Base-by-base conservation (phyloP, 1,140 invertebrate species). In the Lordiphosa mommai region DNA sequence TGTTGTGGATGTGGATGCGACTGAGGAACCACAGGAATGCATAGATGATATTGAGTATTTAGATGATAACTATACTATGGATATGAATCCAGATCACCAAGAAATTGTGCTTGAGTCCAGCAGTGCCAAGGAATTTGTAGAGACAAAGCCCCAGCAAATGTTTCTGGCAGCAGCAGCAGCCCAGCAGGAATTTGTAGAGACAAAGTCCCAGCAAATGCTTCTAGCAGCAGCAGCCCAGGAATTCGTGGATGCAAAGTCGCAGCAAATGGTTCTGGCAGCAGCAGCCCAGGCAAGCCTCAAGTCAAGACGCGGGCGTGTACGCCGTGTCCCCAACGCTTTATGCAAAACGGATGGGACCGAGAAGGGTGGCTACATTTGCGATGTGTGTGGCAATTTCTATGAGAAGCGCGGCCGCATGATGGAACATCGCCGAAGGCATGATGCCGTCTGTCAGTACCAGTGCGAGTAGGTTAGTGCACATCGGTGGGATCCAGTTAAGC, bases 311-410 rank as follows among this genome's bases (percentile, higher is more conserved):
- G 44, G 59, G 10, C 50, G 68, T 1, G 29, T 41, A 1, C 58
- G 77, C 12, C 48, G 68, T 3, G 72, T 67, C 2, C 34, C 68
- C 6, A 76, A 73, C 30, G 66, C 64, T 0, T 29, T 69, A 7
- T 56, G 59, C 10, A 86, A 57, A 6, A 65, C 61, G 12, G 74
- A 68, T 51, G 80, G 74, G 51, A 41, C 52, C 1, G 56, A 74
- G 12, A 69, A 72, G 33, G 63, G 66, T 12, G 59, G 69, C 33
- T 69, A 72, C 14, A 82, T 88, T 1, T 88, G 86, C 46, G 86
- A 88, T 61, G 74, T 88, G 4, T 88, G 86, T 38, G 86, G 86
- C 0, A 88, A 88, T 58, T 76, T 85, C 34, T 88, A 77, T 47
- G 70, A 86, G 14, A 88, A 88, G 37, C 73, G 82, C 1, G 71